Evolutionary conservation across 1,140 invertebrate species (phyloP).

Genomic region (Choristoneura fumiferana): DNA sequence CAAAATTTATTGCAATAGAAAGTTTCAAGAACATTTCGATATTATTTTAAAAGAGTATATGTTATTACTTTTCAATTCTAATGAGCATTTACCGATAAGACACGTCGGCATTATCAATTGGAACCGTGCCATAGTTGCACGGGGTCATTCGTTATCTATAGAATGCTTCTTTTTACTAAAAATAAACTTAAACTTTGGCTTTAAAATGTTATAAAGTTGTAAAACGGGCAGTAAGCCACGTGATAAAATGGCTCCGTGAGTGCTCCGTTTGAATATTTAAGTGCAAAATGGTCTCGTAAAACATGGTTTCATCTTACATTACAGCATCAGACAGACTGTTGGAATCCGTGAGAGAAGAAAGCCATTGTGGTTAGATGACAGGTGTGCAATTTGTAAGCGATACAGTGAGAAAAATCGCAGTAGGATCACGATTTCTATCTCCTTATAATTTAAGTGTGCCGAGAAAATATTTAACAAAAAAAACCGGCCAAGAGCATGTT

Average conservation of each 20-base stretch:
- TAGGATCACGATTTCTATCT: too few species aligned
- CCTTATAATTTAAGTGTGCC: too few species aligned
- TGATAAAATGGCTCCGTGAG: background rate
- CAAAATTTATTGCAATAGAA: too few species aligned
- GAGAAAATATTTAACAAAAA: too few species aligned
- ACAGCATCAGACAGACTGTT: background rate
- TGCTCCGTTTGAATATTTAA: background rate
- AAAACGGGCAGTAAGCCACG: background rate
- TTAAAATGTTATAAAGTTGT: background rate
- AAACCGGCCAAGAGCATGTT: too few species aligned
- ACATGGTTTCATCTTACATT: background rate
- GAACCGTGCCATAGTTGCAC: slow-evolving; percentile 9
- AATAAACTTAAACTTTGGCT: too few species aligned
- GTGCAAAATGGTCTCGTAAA: background rate
- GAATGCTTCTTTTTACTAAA: background rate
- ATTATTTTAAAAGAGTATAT: background rate
- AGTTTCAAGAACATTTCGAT: too few species aligned
- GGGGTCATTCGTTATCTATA: slow-evolving; percentile 14
- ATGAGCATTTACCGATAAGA: background rate
- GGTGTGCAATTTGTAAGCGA: slow-evolving; percentile 5
- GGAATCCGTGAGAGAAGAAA: slow-evolving; percentile 37
- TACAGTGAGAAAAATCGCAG: background rate
- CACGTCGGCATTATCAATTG: background rate
- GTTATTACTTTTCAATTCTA: slow-evolving; percentile 18
- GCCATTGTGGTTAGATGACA: slow-evolving; percentile 30